Base-by-base conservation (phyloP, 2,113 vertebrate genomes). In the Triplophysa tibetana region DNA sequence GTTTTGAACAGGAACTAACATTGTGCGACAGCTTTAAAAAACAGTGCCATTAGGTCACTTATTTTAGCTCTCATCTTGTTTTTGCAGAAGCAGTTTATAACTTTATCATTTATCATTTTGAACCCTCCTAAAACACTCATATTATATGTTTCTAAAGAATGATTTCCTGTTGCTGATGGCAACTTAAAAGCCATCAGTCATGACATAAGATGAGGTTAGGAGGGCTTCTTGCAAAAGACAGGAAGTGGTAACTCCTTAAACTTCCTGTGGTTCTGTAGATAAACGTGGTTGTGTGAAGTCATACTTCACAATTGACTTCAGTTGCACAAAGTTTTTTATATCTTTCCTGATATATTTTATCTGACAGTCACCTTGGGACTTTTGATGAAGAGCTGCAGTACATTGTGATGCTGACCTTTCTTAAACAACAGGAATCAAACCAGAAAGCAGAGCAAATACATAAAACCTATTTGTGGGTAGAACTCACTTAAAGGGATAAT, bases 171-270 rank as follows among this genome's bases (percentile, higher is more conserved):
- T 56, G 17, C 9, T 12, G 21, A 52, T 29, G 9, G 0, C 23
- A 48, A 64, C 45, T 69, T n/a, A 68, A 79, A 45, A 43, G 0
- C 24, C 62, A 19, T 58, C 12, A 26, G 11, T 26, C 26, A 62
- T 45, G 54, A 29, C 41, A 33, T 16, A 13, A 70, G 66, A 21
- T 72, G 24, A 68, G 11, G n/a, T n/a, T 5, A n/a, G 67, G 67
- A 8, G 73, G 75, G 21, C 6, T 9, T 80, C 78, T 86, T 84
- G 73, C 79, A 72, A 56, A 1, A 14, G 67, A 74, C 85, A 82
- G 88, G 90, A 90, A 82, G 83, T 75, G 86, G 85, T 79, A 33
- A 70, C 86, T 79, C 82, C 86, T 64, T 2, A 3, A 16, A 58
- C 84, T 90, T 90, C 88, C 87, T 87, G 84, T 29, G 61, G 73